Base-by-base conservation (phyloP, 1,140 invertebrate species). In the Drosophila tristis region DNA sequence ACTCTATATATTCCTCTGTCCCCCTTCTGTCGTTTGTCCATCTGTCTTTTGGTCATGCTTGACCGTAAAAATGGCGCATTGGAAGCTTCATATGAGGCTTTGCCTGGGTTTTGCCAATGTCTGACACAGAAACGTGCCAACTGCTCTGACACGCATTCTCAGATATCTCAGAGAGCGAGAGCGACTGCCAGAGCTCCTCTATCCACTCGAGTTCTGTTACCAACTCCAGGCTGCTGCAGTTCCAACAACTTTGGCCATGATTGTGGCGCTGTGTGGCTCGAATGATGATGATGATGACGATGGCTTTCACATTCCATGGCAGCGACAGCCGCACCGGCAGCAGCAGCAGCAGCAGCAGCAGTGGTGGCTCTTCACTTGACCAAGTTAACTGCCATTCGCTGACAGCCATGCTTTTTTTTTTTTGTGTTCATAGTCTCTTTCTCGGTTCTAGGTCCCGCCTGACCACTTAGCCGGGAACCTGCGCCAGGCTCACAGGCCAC, bases 261-360 rank as follows among this genome's bases (percentile, higher is more conserved):
- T 66, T 20, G 20, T 20, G 20, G 20, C 20, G 20, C 20, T 54
- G 70, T 35, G 31, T 35, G 31, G 31, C 31, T 35, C 31, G 31
- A 35, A 35, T 39, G 35, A 63, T 85, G 73, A 70, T 56, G 64
- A 59, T 47, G 64, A 26, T 26, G 53, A 64, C 49, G 78, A 75
- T 82, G 75, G 82, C 82, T 87, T 87, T 87, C 82, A 87, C 82
- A 87, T 87, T 87, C 79, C 75, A 58, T 39, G 58, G 53, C 49
- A 43, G 47, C 29, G 59, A 54, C 60, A 62, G 59, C 49, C 13
- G 20, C 31, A 35, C 31, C 48, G 25, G 54, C 20, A 60, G 53
- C 60, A 62, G 50, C 43, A 25, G 20, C 42, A 35, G 54, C 20
- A 60, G 53, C 60, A 62, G 50, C 43, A 25, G 20, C 42, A 47